A percentile compares a stretch with the other conserved stretches of the same genome.
phyloP scores from a whole-genome alignment of 2,888 invertebrate genomes.

The Yponomeuta cagnagella region DNA sequence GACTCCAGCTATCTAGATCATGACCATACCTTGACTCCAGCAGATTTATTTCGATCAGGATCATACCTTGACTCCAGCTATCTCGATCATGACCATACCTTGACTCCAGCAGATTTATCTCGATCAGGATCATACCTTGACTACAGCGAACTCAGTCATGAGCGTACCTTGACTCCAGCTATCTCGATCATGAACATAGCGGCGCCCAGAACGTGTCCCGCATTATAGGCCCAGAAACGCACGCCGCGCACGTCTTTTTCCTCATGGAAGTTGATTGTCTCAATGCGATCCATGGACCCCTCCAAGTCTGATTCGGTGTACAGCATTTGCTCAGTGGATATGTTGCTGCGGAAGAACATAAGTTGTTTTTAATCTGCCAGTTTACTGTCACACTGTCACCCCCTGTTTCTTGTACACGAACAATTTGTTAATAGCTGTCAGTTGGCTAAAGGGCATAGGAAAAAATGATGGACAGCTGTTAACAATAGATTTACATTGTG shows the following conservation, averaged over 20 bases:
- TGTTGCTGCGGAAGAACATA: constrained; percentile 80
- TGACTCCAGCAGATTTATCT: not conserved
- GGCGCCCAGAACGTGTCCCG: constrained; percentile 98
- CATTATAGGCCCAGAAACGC: constrained; percentile 99
- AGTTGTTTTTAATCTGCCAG: not conserved
- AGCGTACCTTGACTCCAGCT: constrained; percentile 90
- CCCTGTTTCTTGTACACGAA: too few species aligned
- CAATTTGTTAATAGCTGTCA: too few species aligned
- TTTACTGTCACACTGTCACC: too few species aligned
- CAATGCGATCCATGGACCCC: constrained; percentile 98
- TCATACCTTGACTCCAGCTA: not conserved
- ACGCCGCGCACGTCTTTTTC: constrained; percentile 98
- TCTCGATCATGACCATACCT: constrained; percentile 34
- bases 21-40: constrained; percentile 73
- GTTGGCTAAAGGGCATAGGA: too few species aligned
- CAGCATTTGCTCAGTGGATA: constrained; percentile 96
- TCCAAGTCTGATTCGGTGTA: constrained; percentile 98
- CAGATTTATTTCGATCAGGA: too few species aligned
- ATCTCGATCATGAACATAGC: constrained; percentile 99
- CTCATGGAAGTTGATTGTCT: constrained; percentile 98
- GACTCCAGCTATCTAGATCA: not conserved
- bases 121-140: constrained; percentile 74
- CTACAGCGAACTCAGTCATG: not conserved
- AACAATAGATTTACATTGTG: too few species aligned
- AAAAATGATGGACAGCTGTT: too few species aligned